Percentiles rank a stretch among this genome's conserved stretches.
Evolutionary conservation across 2,113 vertebrate species (phyloP).

Genomic region (Peromyscus californicus): DNA sequence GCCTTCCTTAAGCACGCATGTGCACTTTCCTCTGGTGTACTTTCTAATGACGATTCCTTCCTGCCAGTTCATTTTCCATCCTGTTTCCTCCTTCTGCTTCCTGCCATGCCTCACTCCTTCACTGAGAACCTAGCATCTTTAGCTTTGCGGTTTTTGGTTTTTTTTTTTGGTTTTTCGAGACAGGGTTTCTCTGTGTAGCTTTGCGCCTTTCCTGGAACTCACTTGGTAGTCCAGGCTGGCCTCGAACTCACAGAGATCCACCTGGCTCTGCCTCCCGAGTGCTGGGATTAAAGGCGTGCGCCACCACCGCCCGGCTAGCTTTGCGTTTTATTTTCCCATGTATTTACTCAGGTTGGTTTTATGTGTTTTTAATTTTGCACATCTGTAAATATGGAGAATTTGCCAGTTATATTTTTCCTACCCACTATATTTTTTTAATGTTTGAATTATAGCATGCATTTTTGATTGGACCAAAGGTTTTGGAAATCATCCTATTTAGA

Average conservation of each 20-base stretch:
- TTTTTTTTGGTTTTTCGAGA: too few relatives aligned
- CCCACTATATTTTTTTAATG: neutral
- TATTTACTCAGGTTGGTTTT: neutral
- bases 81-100: neutral
- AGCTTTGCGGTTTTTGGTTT: too few relatives aligned
- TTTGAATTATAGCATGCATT: slow-evolving; percentile 40
- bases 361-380: slow-evolving; percentile 19
- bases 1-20: neutral
- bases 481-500: slow-evolving; percentile 48
- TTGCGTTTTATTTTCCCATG: neutral
- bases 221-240: too few relatives aligned
- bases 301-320: too few relatives aligned
- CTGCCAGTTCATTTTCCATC: neutral
- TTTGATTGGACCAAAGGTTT: neutral
- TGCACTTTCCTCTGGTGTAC: neutral
- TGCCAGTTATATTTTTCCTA: slow-evolving; percentile 32
- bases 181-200: too few relatives aligned
- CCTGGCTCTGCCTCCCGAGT: too few relatives aligned
- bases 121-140: neutral
- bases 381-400: neutral
- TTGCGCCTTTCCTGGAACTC: too few relatives aligned
- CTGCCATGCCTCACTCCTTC: neutral
- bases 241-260: too few relatives aligned
- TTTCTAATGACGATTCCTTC: neutral
- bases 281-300: too few relatives aligned